Base-by-base conservation (phyloP, 2,113 vertebrate species). In the Sinocyclocheilus anophthalmus region DNA sequence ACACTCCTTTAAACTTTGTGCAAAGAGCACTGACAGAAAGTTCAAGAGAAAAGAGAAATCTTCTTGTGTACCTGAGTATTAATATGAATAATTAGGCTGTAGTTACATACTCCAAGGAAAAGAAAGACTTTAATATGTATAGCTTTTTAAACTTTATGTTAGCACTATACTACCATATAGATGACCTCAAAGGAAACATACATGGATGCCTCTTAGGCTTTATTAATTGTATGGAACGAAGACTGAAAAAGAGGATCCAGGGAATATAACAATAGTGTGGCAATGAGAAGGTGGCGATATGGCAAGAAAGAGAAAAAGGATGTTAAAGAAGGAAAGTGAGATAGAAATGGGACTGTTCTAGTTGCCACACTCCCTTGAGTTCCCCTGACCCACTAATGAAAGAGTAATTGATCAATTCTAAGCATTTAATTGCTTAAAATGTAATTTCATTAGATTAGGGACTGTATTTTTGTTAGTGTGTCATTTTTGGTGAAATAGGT, bases 351-450 rank as follows among this genome's bases (percentile, higher is more conserved):
- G n/a, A n/a, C n/a, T n/a, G n/a, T n/a, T n/a, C n/a, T n/a, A n/a
- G n/a, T n/a, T n/a, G n/a, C n/a, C n/a, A n/a, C n/a, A n/a, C n/a
- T n/a, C n/a, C n/a, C n/a, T n/a, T n/a, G n/a, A n/a, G n/a, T n/a
- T n/a, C n/a, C n/a, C n/a, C n/a, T n/a, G n/a, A n/a, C n/a, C n/a
- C n/a, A n/a, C n/a, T n/a, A n/a, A n/a, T n/a, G n/a, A n/a, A n/a
- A n/a, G n/a, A n/a, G n/a, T n/a, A n/a, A n/a, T n/a, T 55, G 81
- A 83, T 83, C 1, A 72, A 73, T 73, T 72, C 67, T 1, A 70
- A 57, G 45, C 67, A 39, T 83, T 83, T 72, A 16, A 83, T 82
- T 30, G 45, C 81, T 39, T 83, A 20, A 72, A 83, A 53, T 30
- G 33, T 39, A 12, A 83, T 81, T 45, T 26, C 8, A 65, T 63